Evolutionary conservation across 1,140 invertebrate genomes (phyloP).

Genomic region (Helicoverpa armigera): DNA sequence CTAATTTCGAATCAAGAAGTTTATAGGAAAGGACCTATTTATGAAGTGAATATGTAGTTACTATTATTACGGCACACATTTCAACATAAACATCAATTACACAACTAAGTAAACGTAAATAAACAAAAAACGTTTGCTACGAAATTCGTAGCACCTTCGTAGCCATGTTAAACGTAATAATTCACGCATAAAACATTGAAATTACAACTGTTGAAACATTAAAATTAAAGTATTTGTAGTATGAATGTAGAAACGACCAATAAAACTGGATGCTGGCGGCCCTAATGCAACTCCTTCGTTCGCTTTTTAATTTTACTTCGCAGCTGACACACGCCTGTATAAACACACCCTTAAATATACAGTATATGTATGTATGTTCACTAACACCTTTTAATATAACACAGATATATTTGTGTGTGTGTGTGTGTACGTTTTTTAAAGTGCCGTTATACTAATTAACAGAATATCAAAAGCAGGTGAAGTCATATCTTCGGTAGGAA

Average conservation of each 20-base stretch:
- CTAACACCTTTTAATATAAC: constrained; percentile 46
- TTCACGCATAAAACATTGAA: neutral
- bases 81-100: neutral
- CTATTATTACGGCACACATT: neutral
- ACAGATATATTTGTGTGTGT: neutral
- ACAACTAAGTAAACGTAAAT: neutral
- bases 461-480: constrained; percentile 24
- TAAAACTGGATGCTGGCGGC: constrained; percentile 47
- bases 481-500: neutral
- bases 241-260: neutral
- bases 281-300: constrained; percentile 62
- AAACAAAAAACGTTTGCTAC: neutral
- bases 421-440: neutral
- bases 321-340: constrained; percentile 81
- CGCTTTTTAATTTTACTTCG: constrained; percentile 81
- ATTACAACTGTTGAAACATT: neutral
- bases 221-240: neutral
- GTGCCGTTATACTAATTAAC: constrained; percentile 7
- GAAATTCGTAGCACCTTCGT: constrained; percentile 38
- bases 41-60: no score
- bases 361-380: constrained; percentile 47
- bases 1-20: no score
- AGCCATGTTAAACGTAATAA: neutral
- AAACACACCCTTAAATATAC: constrained; percentile 76
- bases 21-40: no score